Evolutionary conservation across 35 echinoderm and acorn worm species (phyloP), one percentile per base, ranked within the genome.

Genomic region (Heliocidaris erythrogramma): DNA sequence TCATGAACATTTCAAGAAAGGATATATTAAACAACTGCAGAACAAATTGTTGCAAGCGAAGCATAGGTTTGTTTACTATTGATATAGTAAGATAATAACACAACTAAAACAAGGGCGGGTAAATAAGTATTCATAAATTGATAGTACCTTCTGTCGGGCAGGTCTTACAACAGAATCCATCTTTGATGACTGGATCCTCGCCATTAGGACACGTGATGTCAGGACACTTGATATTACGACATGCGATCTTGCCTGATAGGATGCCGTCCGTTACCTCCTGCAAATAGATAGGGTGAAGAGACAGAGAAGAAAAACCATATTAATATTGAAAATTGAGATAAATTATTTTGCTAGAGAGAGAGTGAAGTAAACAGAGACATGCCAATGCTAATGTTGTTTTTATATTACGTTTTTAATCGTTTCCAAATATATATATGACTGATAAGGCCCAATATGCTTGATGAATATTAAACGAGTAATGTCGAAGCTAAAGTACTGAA

Each of bases 121-220:
- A n/a, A 27, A 78, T 27, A 27, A 7, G n/a, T n/a, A 24, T 78
- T 78, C 5, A 78, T 21, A 78, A 78, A 78, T 78, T 2, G 7
- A 21, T 78, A 5, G 3, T 96, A 96, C 92, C 92, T 49, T 86
- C 59, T 18, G 65, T 49, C 30, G 96, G 95, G 42, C 97, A 98
- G 60, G 94, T 94, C 94, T 98, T 98, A 91, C 97, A 98, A 49
- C 97, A 98, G 18, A 95, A 69, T 17, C 95, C 97, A 35, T 47
- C 32, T 14, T 30, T 47, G 14, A 95, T 90, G 32, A 96, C 94
- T 4, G 97, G 97, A 31, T 98, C 94, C 21, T 96, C 97, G 47
- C 48, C 95, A 88, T 87, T n/a, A 13, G 42, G 27, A 50, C 97
- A 98, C 5, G 49, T 65, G 31, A 93, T 59, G 29, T 98, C 97